These are phyloP conservation scores for Bombyx huttoni DNA, from an alignment of 2,888 invertebrate genomes.

Conservation along the genomic window DNA sequence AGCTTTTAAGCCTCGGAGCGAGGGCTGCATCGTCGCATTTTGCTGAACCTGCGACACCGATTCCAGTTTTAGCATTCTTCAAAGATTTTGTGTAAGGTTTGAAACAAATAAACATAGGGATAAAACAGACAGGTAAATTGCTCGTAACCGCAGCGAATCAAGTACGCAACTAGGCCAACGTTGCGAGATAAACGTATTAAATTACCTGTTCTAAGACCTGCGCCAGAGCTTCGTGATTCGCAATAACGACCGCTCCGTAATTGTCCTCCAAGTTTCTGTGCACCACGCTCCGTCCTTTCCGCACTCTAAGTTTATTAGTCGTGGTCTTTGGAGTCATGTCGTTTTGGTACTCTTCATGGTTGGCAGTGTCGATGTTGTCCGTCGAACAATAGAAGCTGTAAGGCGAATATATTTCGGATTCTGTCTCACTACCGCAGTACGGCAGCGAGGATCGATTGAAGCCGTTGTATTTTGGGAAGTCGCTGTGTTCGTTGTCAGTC, in stretches of 20 bases:
- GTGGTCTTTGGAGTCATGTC: conserved; percentile 60
- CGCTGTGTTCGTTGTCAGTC: conserved; percentile 35
- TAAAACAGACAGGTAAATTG: background rate
- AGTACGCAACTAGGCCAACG: conserved; percentile 1
- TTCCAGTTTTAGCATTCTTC: no score
- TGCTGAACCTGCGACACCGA: conserved; percentile 69
- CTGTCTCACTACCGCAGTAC: conserved; percentile 87
- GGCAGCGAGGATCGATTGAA: conserved; percentile 78
- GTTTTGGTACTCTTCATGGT: conserved; percentile 54
- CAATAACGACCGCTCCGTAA: conserved; percentile 90
- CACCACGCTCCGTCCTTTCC: conserved; percentile 86
- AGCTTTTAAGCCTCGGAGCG: conserved; percentile 79
- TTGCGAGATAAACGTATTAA: conserved; percentile 19
- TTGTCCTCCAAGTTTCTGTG: conserved; percentile 91
- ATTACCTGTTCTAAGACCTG: conserved; percentile 90
- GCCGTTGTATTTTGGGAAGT: conserved; percentile 74
- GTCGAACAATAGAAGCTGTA: conserved; percentile 81
- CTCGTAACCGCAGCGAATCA: background rate
- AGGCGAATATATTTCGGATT: conserved; percentile 87
- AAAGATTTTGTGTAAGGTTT: no score
- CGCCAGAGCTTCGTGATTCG: conserved; percentile 91
- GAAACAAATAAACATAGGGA: background rate
- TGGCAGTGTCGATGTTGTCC: conserved; percentile 65
- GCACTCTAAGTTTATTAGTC: conserved; percentile 78
- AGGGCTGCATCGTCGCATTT: conserved; percentile 76